Conservation (phyloP, 2,888 invertebrate species). For the Gandaritis pyraliata region DNA sequence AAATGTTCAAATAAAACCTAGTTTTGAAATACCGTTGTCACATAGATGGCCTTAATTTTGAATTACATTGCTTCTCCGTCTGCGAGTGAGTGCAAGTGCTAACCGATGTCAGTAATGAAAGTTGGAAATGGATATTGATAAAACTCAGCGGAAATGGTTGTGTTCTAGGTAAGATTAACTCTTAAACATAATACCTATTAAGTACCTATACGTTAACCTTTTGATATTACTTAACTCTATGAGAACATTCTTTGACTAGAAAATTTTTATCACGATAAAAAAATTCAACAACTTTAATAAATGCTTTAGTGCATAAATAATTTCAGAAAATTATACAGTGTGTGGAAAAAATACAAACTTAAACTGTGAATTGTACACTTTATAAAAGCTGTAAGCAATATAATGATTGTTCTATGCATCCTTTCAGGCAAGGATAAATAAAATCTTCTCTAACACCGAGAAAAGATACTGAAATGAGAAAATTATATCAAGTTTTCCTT, state of each 20-base stretch:
- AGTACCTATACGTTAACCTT: too few relatives aligned
- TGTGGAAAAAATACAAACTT: too few relatives aligned
- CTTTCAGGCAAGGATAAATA: conserved; percentile 12
- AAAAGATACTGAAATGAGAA: conserved; percentile 44
- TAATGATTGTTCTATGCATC: too few relatives aligned
- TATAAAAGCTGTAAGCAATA: too few relatives aligned
- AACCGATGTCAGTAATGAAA: background rate
- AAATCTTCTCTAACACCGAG: background rate
- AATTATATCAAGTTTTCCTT: conserved; percentile 50
- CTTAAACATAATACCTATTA: background rate
- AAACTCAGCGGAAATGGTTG: background rate
- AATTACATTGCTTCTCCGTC: conserved; percentile 17
- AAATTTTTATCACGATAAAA: too few relatives aligned
- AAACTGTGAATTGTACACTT: too few relatives aligned
- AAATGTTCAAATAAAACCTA: conserved; percentile 26
- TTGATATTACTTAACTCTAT: too few relatives aligned
- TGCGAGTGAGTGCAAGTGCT: conserved; percentile 5
- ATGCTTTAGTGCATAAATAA: too few relatives aligned
- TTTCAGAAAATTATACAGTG: too few relatives aligned
- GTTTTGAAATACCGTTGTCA: conserved; percentile 25
- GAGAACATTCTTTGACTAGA: too few relatives aligned
- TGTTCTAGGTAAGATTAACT: background rate
- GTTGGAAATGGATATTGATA: conserved; percentile 1
- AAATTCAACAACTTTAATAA: too few relatives aligned
- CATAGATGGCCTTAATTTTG: conserved; percentile 19